Base-by-base conservation (phyloP, 2,113 vertebrate genomes). In the Micronycteris hirsuta region DNA sequence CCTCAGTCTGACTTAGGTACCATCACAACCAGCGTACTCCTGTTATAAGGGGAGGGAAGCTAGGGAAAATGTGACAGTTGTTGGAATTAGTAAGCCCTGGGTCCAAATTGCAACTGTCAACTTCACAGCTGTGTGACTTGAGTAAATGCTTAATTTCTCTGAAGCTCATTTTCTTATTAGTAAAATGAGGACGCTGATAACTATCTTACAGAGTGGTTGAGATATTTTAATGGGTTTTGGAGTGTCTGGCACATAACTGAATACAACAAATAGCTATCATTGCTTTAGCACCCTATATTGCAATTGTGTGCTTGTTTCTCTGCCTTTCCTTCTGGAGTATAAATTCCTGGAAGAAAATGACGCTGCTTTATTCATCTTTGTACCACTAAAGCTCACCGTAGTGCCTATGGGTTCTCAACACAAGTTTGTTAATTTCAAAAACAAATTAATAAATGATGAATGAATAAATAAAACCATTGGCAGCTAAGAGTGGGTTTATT, bases 381-480 rank as follows among this genome's bases (percentile, higher is more conserved):
- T 86, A n/a, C 33, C 56, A 67, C 26, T 85, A 61, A 95, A 87
- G 38, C 74, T 71, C 33, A 81, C 28, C 15, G 22, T 3, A 73
- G 24, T 78, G 54, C 17, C 31, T 95, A 0, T 81, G 33, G 49
- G 16, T 73, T 11, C 68, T 91, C 54, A 83, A 45, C 5, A 19
- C 56, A 95, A 81, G 52, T 49, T 86, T 82, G 41, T 89, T 94
- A 84, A 95, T 47, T 90, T 65, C 14, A 91, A 85, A 63, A 71
- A 83, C 70, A 19, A 93, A 52, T 83, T 73, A 91, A 88, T 95
- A 54, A 96, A 89, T 93, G 43, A 86, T 67, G 36, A 89, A 84
- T 86, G 20, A 91, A 83, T 91, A 89, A 91, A 70, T 88, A 78
- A 63, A 14, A 45, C 56, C 28, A 78, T 45, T 67, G 63, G 38